Evolutionary conservation across 2,113 vertebrate genomes (phyloP).

Genomic region (Paedocypris sp.): DNA sequence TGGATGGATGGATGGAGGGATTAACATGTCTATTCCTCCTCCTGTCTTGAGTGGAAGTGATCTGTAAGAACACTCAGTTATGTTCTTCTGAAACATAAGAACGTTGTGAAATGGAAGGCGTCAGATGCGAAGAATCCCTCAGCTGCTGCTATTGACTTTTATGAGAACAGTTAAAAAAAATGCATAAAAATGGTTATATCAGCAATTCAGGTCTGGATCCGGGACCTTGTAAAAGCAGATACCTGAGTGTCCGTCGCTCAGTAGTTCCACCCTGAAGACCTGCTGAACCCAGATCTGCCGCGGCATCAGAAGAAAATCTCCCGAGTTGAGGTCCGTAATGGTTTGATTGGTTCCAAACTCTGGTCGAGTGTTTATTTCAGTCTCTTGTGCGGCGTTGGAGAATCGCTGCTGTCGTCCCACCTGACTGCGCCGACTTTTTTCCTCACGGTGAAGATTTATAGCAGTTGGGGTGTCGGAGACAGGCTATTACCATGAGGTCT

Average conservation of each 20-base stretch:
- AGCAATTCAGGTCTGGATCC: neutral
- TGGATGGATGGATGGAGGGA: no score
- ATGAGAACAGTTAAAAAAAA: no score
- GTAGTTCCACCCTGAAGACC: neutral
- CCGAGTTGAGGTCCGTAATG: conserved; percentile 37
- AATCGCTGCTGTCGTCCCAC: conserved; percentile 45
- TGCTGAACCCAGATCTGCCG: conserved; percentile 8
- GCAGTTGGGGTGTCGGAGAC: conserved; percentile 54
- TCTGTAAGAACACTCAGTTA: no score
- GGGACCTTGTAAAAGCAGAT: neutral
- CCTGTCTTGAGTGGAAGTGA: no score
- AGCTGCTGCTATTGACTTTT: no score
- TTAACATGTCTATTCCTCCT: no score
- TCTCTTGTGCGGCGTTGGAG: conserved; percentile 49
- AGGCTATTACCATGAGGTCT: conserved; percentile 64
- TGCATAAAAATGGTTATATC: no score
- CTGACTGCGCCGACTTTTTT: conserved; percentile 63
- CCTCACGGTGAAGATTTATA: conserved; percentile 59
- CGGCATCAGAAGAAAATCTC: conserved; percentile 36
- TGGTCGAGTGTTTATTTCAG: conserved; percentile 16
- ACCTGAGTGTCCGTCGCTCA: conserved; percentile 11
- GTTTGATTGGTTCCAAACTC: conserved; percentile 47
- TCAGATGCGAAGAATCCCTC: no score
- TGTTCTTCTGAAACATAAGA: no score
- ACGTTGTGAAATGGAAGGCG: no score